Evolutionary conservation across 1,140 invertebrate species (phyloP).

Genomic region (Dreissena polymorpha): DNA sequence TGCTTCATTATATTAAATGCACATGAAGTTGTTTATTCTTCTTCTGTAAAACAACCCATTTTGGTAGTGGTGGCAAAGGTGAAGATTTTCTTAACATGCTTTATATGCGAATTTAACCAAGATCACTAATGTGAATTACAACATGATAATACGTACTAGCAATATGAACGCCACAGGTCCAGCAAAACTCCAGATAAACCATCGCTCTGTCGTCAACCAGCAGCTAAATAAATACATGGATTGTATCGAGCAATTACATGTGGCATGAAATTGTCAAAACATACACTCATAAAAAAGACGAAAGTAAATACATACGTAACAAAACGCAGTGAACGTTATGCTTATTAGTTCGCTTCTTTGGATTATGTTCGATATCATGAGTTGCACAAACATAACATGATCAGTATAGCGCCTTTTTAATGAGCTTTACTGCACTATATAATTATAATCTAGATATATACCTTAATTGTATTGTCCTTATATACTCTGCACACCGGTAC

Average conservation of each 20-base stretch:
- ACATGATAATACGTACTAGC: slow-evolving; percentile 56
- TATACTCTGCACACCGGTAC: background rate
- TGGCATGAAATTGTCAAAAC: too few relatives aligned
- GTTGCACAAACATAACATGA: too few relatives aligned
- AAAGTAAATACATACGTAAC: too few relatives aligned
- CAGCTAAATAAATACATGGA: slow-evolving; percentile 79
- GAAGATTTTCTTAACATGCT: background rate
- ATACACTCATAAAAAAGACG: too few relatives aligned
- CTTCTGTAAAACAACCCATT: background rate
- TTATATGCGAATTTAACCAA: background rate
- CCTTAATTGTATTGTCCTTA: background rate
- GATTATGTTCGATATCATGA: too few relatives aligned
- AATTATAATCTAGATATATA: background rate
- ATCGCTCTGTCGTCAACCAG: slow-evolving; percentile 92
- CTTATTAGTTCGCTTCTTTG: too few relatives aligned
- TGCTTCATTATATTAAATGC: background rate
- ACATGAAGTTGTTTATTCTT: background rate
- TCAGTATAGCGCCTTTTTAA: too few relatives aligned
- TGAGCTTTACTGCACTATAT: slow-evolving; percentile 59
- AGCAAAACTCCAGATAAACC: slow-evolving; percentile 96
- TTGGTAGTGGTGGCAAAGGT: background rate
- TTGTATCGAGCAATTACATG: too few relatives aligned
- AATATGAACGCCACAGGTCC: slow-evolving; percentile 91
- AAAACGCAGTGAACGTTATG: too few relatives aligned
- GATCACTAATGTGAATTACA: background rate